Conservation (phyloP, 2,888 invertebrate species). For the Drosophila longiperda region DNA sequence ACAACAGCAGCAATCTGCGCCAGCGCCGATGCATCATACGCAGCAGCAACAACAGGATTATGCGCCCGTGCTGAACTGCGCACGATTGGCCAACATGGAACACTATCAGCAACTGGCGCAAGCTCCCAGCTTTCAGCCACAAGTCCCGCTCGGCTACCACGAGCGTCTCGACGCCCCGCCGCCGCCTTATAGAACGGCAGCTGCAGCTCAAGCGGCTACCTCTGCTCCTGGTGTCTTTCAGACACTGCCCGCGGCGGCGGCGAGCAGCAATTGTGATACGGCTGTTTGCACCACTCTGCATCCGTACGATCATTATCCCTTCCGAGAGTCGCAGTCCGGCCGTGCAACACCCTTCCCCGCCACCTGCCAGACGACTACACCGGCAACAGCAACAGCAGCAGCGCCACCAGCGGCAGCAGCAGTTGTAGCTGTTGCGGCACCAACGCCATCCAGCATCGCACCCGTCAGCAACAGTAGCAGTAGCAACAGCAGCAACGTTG, state of each 20-base stretch:
- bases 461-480: conserved; percentile 56
- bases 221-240: conserved; percentile 39
- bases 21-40: conserved; percentile 60
- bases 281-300: conserved; percentile 66
- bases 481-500: conserved; percentile 36
- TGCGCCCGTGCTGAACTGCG: conserved; percentile 82
- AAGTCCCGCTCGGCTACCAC: conserved; percentile 68
- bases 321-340: conserved; percentile 86
- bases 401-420: conserved; percentile 2
- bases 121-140: conserved; percentile 69
- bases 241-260: conserved; percentile 31
- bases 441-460: conserved; percentile 13
- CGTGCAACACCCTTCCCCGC: conserved; percentile 90
- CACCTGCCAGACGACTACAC: conserved; percentile 64
- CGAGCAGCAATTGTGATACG: conserved; percentile 73
- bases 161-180: conserved; percentile 75
- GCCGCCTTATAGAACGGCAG: conserved; percentile 52
- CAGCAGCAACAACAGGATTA: conserved; percentile 81
- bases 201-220: conserved; percentile 14
- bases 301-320: conserved; percentile 85
- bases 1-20: conserved; percentile 67
- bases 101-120: conserved; percentile 80
- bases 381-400: conserved; percentile 35
- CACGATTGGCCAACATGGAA: conserved; percentile 80
- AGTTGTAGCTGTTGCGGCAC: conserved; percentile 3